A percentile compares a stretch with the other conserved stretches of the same genome.
Evolutionary conservation across 2,888 invertebrate genomes (phyloP).

Genomic region (Diaperis boleti): DNA sequence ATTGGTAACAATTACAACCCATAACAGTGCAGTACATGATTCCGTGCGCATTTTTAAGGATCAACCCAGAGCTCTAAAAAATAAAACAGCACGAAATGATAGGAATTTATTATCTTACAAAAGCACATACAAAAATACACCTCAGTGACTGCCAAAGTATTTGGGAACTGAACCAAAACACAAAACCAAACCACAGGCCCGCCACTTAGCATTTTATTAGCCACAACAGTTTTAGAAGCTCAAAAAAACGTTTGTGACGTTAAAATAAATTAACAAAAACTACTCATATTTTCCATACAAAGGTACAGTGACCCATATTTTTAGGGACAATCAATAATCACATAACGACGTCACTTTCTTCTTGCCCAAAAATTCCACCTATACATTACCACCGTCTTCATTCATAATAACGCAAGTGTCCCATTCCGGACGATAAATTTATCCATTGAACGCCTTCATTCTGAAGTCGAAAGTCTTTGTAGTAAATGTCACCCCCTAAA

Average conservation of each 20-base stretch:
- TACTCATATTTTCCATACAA: too few relatives aligned
- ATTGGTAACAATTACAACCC: too few relatives aligned
- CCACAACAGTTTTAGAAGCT: constrained; percentile 3
- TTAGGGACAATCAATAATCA: too few relatives aligned
- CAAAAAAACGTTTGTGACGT: neutral
- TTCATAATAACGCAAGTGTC: constrained; percentile 1
- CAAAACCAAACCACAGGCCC: neutral
- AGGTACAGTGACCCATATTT: too few relatives aligned
- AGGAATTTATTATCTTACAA: neutral
- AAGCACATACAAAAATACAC: neutral
- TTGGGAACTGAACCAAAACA: constrained; percentile 9
- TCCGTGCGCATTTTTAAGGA: neutral
- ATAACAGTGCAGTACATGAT: too few relatives aligned
- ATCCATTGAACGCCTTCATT: constrained; percentile 21
- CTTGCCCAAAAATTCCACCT: constrained; percentile 1
- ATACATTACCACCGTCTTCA: neutral
- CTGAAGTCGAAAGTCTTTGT: constrained; percentile 34
- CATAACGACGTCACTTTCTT: constrained; percentile 1
- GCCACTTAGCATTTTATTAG: neutral
- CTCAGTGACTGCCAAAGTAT: neutral
- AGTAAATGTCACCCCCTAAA: constrained; percentile 54
- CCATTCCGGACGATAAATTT: constrained; percentile 4
- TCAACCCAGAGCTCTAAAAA: neutral
- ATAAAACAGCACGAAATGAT: neutral
- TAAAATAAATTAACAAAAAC: neutral